A percentile compares a stretch with the other conserved stretches of the same genome.
Conservation (phyloP, 2,888 invertebrate genomes). For the Eledone cirrhosa region DNA sequence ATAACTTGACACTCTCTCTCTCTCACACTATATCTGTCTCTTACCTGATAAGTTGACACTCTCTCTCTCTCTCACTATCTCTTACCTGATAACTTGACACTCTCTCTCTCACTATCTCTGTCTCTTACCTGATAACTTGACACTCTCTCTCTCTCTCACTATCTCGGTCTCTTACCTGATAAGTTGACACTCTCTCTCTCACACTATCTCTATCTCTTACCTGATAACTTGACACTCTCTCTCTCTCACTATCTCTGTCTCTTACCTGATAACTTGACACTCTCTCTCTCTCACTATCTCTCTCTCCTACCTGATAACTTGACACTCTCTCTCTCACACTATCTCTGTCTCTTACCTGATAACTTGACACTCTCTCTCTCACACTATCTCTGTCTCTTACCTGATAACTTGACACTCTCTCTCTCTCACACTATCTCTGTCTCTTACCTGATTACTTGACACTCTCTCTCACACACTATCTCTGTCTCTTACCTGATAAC, state of each 20-base stretch:
- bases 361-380: conserved; percentile 51
- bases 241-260: no score
- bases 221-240: conserved; percentile 54
- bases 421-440: no score
- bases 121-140: conserved; percentile 54
- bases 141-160: conserved; percentile 37
- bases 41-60: conserved; percentile 58
- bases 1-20: conserved; percentile 48
- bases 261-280: conserved; percentile 57
- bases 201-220: conserved; percentile 38
- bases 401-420: conserved; percentile 54
- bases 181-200: conserved; percentile 51
- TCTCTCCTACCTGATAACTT: conserved; percentile 50
- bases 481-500: conserved; percentile 49
- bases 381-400: conserved; percentile 38
- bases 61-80: background rate
- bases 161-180: conserved; percentile 51
- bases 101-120: conserved; percentile 29
- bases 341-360: conserved; percentile 44
- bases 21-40: no score
- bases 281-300: conserved; percentile 30
- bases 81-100: conserved; percentile 57
- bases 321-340: conserved; percentile 48
- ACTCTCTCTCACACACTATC: conserved; percentile 38
- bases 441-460: conserved; percentile 55